phyloP scores from a whole-genome alignment of 2,888 invertebrate genomes.

The Diaphora mendica region DNA sequence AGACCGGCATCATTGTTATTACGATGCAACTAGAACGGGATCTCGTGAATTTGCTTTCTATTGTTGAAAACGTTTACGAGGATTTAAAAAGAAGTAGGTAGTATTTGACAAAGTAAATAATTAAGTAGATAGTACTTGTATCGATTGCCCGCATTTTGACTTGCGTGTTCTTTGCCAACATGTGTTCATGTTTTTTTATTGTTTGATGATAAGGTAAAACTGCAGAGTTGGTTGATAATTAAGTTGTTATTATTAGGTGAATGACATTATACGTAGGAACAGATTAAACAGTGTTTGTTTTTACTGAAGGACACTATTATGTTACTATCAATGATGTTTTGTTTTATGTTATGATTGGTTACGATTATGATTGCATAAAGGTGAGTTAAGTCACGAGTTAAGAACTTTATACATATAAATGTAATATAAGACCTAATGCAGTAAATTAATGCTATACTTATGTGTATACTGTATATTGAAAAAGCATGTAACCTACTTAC shows the following conservation, averaged over 20 bases:
- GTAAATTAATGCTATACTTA: too few relatives aligned
- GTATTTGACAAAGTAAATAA: slow-evolving; percentile 35
- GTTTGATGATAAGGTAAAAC: not conserved
- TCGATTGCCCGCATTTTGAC: slow-evolving; percentile 37
- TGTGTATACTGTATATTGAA: too few relatives aligned
- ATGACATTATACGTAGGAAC: not conserved
- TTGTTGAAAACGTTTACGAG: slow-evolving; percentile 1
- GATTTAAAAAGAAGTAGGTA: not conserved
- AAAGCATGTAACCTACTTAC: too few relatives aligned
- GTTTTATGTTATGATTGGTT: too few relatives aligned
- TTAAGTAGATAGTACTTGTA: slow-evolving; percentile 30
- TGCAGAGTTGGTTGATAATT: not conserved
- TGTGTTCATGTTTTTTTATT: not conserved
- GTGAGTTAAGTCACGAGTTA: too few relatives aligned
- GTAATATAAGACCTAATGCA: too few relatives aligned
- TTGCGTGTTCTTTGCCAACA: slow-evolving; percentile 14
- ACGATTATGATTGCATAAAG: too few relatives aligned
- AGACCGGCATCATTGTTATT: not conserved
- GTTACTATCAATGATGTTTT: too few relatives aligned
- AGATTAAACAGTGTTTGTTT: too few relatives aligned
- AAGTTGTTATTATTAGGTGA: not conserved
- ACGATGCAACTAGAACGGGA: not conserved
- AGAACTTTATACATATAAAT: too few relatives aligned
- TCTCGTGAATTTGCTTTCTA: not conserved
- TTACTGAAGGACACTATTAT: too few relatives aligned